phyloP scores from a whole-genome alignment of 2,888 invertebrate genomes.

The Incurvaria masculella region DNA sequence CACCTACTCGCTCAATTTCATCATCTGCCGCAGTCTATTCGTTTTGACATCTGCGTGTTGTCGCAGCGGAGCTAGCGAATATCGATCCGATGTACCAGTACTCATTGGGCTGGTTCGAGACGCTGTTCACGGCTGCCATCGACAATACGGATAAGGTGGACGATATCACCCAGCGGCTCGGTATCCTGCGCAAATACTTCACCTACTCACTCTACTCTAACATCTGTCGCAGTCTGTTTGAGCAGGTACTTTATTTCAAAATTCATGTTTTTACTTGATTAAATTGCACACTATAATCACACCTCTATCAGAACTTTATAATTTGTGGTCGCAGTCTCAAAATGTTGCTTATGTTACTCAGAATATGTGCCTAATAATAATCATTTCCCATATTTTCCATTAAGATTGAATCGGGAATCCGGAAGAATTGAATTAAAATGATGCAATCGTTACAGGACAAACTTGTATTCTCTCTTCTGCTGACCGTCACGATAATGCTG shows the following conservation, averaged over 20 bases:
- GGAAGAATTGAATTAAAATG: too few relatives aligned
- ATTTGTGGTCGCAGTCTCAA: too few relatives aligned
- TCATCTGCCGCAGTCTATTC: slow-evolving; percentile 91
- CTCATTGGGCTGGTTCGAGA: slow-evolving; percentile 91
- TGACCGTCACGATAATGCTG: slow-evolving; percentile 68
- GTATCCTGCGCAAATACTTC: slow-evolving; percentile 75
- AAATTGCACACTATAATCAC: too few relatives aligned
- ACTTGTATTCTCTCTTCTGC: slow-evolving; percentile 77
- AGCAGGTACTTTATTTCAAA: slow-evolving; percentile 59
- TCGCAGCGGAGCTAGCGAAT: slow-evolving; percentile 75
- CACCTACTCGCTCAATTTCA: slow-evolving; percentile 85
- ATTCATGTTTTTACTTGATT: not conserved
- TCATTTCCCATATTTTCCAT: too few relatives aligned
- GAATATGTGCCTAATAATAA: too few relatives aligned
- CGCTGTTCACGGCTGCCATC: slow-evolving; percentile 80
- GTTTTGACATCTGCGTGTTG: too few relatives aligned
- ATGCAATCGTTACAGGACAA: slow-evolving; percentile 83
- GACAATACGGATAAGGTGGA: slow-evolving; percentile 86
- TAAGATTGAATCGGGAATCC: too few relatives aligned
- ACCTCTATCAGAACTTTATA: too few relatives aligned
- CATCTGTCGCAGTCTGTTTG: slow-evolving; percentile 91
- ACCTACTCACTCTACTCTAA: slow-evolving; percentile 88
- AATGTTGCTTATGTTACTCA: too few relatives aligned
- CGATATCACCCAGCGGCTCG: slow-evolving; percentile 69
- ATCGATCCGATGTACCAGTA: slow-evolving; percentile 99